Conservation (phyloP, 2,113 vertebrate genomes). For the Rhadina sibilatrix region DNA sequence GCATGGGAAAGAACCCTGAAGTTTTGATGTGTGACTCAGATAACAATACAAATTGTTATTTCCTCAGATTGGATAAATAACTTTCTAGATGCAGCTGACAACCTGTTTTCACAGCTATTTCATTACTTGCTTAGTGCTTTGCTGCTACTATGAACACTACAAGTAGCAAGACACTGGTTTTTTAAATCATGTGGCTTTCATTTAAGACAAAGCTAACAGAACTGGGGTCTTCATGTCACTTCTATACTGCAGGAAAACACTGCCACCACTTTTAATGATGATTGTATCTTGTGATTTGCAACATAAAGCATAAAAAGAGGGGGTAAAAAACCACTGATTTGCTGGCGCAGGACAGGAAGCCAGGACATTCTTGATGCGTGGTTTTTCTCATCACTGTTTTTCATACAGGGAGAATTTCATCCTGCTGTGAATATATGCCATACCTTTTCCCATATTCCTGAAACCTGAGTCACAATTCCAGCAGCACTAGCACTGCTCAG, state of each 20-base stretch:
- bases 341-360: background rate
- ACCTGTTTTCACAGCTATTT: conserved; percentile 25
- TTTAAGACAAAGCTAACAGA: background rate
- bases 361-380: background rate
- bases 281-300: background rate
- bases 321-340: background rate
- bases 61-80: conserved; percentile 24
- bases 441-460: background rate
- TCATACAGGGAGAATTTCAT: background rate
- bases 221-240: background rate
- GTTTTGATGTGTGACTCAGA: conserved; percentile 18
- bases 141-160: background rate
- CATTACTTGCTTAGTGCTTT: background rate
- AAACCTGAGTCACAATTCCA: background rate
- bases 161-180: background rate
- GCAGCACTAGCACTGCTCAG: background rate
- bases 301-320: background rate
- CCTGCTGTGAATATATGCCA: background rate
- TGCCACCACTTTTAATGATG: background rate
- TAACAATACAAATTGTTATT: conserved; percentile 8
- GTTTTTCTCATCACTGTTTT: background rate
- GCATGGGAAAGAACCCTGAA: background rate
- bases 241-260: background rate
- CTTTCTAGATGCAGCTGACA: conserved; percentile 26
- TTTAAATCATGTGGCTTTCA: background rate